Evolutionary conservation across 2,888 invertebrate genomes (phyloP).

Genomic region (Perizoma affinitatum): DNA sequence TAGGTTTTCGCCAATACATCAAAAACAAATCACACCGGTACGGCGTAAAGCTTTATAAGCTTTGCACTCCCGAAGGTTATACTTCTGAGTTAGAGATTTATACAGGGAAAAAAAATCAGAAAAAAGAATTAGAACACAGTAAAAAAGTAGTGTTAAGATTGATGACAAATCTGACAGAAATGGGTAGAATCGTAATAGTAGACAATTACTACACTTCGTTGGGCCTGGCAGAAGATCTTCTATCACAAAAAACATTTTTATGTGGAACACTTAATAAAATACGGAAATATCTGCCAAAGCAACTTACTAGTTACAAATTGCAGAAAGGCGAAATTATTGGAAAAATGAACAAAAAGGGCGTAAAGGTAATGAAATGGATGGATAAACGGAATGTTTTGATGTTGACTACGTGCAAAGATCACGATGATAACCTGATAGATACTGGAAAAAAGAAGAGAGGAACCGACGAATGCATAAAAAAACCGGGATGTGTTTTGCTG

Average conservation of each 20-base stretch:
- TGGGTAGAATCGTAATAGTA: slow-evolving; percentile 40
- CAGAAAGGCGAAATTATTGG: slow-evolving; percentile 43
- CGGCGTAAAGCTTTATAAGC: slow-evolving; percentile 51
- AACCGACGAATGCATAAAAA: slow-evolving; percentile 36
- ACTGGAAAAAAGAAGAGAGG: slow-evolving; percentile 37
- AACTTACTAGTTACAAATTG: slow-evolving; percentile 32
- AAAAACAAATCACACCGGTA: slow-evolving; percentile 48
- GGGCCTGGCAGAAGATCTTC: slow-evolving; percentile 39
- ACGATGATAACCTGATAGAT: slow-evolving; percentile 19
- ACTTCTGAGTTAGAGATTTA: slow-evolving; percentile 19
- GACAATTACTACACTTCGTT: slow-evolving; percentile 48
- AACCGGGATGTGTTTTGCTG: slow-evolving; percentile 38
- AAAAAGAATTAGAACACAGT: slow-evolving; percentile 29
- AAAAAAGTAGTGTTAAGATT: slow-evolving; percentile 34
- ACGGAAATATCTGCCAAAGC: slow-evolving; percentile 43
- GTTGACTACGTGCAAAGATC: slow-evolving; percentile 42
- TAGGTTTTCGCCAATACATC: slow-evolving; percentile 48
- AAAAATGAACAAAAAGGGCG: slow-evolving; percentile 40
- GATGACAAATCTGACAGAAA: slow-evolving; percentile 32
- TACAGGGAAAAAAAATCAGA: slow-evolving; percentile 24
- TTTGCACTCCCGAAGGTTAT: slow-evolving; percentile 48
- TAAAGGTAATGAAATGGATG: slow-evolving; percentile 39
- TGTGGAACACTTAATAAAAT: slow-evolving; percentile 42
- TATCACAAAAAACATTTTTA: slow-evolving; percentile 35
- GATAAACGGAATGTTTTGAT: slow-evolving; percentile 40